Percentiles rank a stretch among this genome's conserved stretches.
Evolutionary conservation across 2,888 invertebrate species (phyloP).

Genomic region (Pristionchus maxplancki): DNA sequence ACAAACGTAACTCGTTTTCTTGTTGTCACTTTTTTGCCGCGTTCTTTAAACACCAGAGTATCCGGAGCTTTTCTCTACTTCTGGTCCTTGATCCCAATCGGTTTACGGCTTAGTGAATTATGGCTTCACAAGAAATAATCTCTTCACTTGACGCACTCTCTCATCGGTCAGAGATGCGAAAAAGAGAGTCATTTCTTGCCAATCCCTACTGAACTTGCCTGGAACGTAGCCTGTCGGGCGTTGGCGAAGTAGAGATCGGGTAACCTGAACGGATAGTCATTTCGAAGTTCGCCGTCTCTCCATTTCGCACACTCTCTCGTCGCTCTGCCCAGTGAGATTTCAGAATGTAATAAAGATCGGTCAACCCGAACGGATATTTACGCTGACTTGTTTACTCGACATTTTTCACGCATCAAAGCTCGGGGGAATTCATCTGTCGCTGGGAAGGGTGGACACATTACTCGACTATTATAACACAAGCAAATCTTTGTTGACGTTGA

Average conservation of each 20-base stretch:
- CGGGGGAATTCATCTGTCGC: neutral
- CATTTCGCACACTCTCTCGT: neutral
- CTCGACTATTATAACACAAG: too few relatives aligned
- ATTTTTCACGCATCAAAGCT: neutral
- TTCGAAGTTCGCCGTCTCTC: neutral
- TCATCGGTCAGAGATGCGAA: too few relatives aligned
- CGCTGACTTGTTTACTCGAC: neutral
- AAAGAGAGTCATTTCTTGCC: too few relatives aligned
- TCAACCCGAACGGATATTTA: neutral
- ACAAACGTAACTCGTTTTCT: neutral
- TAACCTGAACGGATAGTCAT: constrained; percentile 59
- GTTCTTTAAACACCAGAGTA: too few relatives aligned
- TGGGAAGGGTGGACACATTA: neutral
- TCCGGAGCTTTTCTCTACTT: neutral
- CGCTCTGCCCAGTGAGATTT: too few relatives aligned
- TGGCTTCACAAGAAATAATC: too few relatives aligned
- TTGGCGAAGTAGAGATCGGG: constrained; percentile 76
- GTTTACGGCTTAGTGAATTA: neutral
- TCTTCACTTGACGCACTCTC: too few relatives aligned
- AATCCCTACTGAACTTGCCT: constrained; percentile 1
- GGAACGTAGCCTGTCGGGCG: constrained; percentile 58
- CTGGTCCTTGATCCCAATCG: neutral
- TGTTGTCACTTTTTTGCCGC: too few relatives aligned
- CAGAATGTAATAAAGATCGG: too few relatives aligned
- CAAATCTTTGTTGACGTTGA: too few relatives aligned